phyloP scores from a whole-genome alignment of 2,113 vertebrate species.

The Marcusenius ussheri region DNA sequence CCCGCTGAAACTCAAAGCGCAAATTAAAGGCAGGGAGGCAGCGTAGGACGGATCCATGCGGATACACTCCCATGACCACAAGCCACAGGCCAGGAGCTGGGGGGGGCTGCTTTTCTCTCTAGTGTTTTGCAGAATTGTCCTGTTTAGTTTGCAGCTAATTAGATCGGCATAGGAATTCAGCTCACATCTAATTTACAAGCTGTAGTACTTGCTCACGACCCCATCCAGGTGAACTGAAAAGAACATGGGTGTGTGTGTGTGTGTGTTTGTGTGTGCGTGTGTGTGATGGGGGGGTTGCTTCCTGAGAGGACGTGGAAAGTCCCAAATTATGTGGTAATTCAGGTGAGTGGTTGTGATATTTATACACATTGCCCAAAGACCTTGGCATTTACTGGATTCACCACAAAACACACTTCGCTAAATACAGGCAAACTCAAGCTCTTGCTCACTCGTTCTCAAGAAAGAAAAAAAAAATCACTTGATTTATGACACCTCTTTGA shows the following conservation, averaged over 20 bases:
- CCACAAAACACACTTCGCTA: slow-evolving; percentile 57
- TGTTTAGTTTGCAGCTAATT: slow-evolving; percentile 10
- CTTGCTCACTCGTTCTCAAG: slow-evolving; percentile 39
- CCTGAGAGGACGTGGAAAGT: slow-evolving; percentile 66
- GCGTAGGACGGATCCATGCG: neutral
- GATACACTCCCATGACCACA: slow-evolving; percentile 17
- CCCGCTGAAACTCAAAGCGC: neutral
- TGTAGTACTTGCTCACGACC: slow-evolving; percentile 39
- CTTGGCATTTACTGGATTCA: slow-evolving; percentile 62
- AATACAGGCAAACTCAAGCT: slow-evolving; percentile 48
- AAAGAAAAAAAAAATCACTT: slow-evolving; percentile 55
- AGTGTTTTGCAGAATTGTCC: slow-evolving; percentile 6
- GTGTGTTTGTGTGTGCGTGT: slow-evolving; percentile 18
- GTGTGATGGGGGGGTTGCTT: slow-evolving; percentile 46
- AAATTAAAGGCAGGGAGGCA: neutral
- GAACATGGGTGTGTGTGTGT: slow-evolving; percentile 3
- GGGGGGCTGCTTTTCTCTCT: neutral
- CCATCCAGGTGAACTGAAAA: slow-evolving; percentile 32
- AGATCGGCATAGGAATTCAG: slow-evolving; percentile 33
- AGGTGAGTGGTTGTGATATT: slow-evolving; percentile 58
- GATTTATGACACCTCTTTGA: slow-evolving; percentile 63
- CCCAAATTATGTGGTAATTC: slow-evolving; percentile 70
- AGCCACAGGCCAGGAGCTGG: neutral
- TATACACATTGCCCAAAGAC: slow-evolving; percentile 63
- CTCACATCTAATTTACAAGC: slow-evolving; percentile 21